phyloP scores from a whole-genome alignment of 2,113 vertebrate genomes.

The Equus quagga region DNA sequence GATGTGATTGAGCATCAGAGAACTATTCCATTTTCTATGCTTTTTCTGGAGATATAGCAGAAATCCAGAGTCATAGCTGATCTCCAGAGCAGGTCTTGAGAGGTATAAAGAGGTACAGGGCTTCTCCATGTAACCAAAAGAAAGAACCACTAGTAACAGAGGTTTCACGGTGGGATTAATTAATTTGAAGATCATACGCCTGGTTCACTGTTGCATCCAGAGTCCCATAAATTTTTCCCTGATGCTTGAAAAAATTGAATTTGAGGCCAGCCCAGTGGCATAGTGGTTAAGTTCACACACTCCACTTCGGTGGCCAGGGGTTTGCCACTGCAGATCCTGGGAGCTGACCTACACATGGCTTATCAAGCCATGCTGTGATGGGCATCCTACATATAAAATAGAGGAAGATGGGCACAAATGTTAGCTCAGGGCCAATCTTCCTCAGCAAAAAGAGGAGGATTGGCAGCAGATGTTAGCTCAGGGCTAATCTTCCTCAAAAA shows the following conservation, averaged over 20 bases:
- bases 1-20: not conserved
- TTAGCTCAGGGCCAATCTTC: no score
- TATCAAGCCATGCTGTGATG: no score
- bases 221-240: not conserved
- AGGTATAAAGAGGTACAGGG: not conserved
- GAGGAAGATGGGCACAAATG: no score
- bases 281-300: no score
- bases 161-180: not conserved
- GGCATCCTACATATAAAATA: no score
- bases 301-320: no score
- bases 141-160: not conserved
- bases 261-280: not conserved
- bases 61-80: not conserved
- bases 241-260: not conserved
- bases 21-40: not conserved
- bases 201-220: not conserved
- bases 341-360: no score
- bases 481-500: no score
- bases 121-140: not conserved
- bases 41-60: not conserved
- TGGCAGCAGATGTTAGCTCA: no score
- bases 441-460: no score
- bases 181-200: conserved; percentile 25
- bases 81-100: not conserved
- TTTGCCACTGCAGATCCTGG: no score